Evolutionary conservation across 2,888 invertebrate species (phyloP).

Genomic region (Oscheius myriophilus): DNA sequence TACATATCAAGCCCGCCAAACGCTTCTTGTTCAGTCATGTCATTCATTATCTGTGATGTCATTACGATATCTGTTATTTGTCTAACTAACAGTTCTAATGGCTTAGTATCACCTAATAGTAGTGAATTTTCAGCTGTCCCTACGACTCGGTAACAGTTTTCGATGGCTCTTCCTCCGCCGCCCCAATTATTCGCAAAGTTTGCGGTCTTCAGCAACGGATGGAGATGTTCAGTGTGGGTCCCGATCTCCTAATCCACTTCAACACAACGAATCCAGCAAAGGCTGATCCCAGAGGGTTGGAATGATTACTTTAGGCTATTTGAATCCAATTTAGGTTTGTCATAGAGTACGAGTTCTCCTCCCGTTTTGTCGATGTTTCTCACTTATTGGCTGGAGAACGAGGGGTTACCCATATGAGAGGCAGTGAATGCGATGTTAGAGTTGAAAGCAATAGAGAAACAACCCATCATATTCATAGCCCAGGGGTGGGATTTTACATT

Average conservation of each 20-base stretch:
- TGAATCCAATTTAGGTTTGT: conserved; percentile 49
- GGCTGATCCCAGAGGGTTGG: conserved; percentile 96
- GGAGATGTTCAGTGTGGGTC: conserved; percentile 65
- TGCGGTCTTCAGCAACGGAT: conserved; percentile 70
- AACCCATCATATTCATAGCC: conserved; percentile 72
- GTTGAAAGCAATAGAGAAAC: conserved; percentile 71
- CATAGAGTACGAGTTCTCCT: conserved; percentile 97
- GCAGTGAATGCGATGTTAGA: conserved; percentile 83
- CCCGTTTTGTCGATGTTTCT: conserved; percentile 97
- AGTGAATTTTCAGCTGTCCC: conserved; percentile 92
- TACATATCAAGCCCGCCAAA: too few relatives aligned
- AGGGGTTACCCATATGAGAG: conserved; percentile 62
- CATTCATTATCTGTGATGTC: not conserved
- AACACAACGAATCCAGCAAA: conserved; percentile 72
- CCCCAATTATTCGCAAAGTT: conserved; percentile 75
- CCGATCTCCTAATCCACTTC: conserved; percentile 67
- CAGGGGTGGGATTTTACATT: conserved; percentile 62
- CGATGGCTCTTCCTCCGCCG: conserved; percentile 89
- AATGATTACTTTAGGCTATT: not conserved
- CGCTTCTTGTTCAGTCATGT: too few relatives aligned
- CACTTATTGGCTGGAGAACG: conserved; percentile 72
- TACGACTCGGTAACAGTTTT: conserved; percentile 97
- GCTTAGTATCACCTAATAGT: too few relatives aligned
- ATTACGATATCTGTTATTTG: not conserved
- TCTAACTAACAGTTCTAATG: too few relatives aligned